Percentiles rank a stretch among this genome's conserved stretches.
phyloP scores from a whole-genome alignment of 2,113 vertebrate genomes.

The Spheniscus mendiculus region DNA sequence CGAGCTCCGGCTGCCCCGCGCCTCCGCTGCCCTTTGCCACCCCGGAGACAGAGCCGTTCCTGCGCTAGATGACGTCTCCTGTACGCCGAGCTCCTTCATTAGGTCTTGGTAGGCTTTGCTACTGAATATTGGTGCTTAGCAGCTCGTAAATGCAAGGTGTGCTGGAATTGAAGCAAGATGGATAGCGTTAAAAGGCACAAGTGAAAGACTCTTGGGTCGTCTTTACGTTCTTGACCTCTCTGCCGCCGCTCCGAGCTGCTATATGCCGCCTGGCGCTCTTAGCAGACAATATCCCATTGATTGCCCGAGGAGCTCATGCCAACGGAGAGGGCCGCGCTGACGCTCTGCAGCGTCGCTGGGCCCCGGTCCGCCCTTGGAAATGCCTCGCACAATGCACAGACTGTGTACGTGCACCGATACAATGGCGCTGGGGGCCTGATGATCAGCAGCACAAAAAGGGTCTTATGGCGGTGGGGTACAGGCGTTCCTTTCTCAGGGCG shows the following conservation, averaged over 20 bases:
- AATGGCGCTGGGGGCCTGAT: accelerated
- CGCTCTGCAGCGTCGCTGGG: background rate
- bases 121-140: accelerated
- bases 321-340: background rate
- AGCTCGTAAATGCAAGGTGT: background rate
- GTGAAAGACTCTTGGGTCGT: background rate
- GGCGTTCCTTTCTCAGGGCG: background rate
- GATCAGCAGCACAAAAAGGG: background rate
- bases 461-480: background rate
- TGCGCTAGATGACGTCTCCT: accelerated
- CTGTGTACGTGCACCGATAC: background rate
- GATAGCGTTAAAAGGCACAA: background rate
- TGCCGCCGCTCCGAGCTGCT: background rate
- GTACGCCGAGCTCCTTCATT: accelerated
- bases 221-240: background rate
- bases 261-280: accelerated
- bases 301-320: background rate
- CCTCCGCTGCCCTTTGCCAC: background rate
- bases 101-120: background rate
- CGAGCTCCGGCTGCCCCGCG: background rate
- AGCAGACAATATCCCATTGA: conserved; percentile 39
- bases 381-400: background rate
- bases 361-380: background rate
- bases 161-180: background rate
- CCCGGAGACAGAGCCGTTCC: background rate